Evolutionary conservation across 2,888 invertebrate genomes (phyloP).

Genomic region (Drosophila neonasuta): DNA sequence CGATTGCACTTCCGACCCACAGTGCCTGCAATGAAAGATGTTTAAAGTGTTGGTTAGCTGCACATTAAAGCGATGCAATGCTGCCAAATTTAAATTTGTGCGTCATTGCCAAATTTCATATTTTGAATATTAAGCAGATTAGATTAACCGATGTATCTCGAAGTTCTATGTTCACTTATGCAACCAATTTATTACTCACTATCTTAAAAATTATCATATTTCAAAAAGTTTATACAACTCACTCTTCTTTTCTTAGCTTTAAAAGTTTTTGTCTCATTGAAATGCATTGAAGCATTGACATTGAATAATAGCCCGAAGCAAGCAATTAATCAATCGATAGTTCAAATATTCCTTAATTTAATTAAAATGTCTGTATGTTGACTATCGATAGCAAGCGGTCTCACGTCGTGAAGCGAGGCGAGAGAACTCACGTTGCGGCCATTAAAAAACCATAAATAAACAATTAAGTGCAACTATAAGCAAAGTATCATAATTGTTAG

Average conservation of each 20-base stretch:
- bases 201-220: too few species aligned
- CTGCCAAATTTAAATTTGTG: background rate
- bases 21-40: constrained; percentile 83
- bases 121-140: background rate
- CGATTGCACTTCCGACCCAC: constrained; percentile 90
- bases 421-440: constrained; percentile 40
- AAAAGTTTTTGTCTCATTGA: background rate
- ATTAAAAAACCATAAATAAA: constrained; percentile 73
- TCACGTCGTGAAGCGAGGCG: constrained; percentile 2
- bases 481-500: constrained; percentile 74
- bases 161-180: too few species aligned
- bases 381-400: constrained; percentile 16
- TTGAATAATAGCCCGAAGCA: background rate
- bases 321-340: constrained; percentile 28
- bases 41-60: background rate
- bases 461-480: constrained; percentile 64
- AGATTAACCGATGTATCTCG: too few species aligned
- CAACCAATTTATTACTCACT: too few species aligned
- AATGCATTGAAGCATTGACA: background rate
- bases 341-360: constrained; percentile 1
- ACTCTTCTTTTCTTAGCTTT: too few species aligned
- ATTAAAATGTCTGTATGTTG: background rate
- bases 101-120: background rate
- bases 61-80: background rate
- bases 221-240: too few species aligned